phyloP scores from a whole-genome alignment of 2,113 vertebrate species.

The Dermatemys mawii region DNA sequence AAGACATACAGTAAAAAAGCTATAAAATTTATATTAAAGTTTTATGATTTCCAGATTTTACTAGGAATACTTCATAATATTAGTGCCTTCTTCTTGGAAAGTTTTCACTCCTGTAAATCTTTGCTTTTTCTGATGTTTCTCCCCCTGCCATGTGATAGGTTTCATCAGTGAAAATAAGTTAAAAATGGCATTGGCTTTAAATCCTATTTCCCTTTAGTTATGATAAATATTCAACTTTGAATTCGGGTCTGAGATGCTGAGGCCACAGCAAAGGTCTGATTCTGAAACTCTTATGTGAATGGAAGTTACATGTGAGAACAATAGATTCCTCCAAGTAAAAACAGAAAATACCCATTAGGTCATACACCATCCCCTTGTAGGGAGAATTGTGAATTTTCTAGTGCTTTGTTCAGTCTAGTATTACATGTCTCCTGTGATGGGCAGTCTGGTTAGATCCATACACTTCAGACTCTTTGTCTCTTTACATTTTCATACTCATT shows the following conservation, averaged over 20 bases:
- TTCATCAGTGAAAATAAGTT: not conserved
- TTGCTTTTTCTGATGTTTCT: not conserved
- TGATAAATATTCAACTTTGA: not conserved
- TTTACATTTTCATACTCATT: not conserved
- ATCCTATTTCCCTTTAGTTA: not conserved
- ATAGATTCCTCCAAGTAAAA: not conserved
- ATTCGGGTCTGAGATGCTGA: not conserved
- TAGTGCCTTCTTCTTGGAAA: not conserved
- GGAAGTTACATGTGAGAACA: not conserved
- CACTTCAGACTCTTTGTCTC: not conserved
- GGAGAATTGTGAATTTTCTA: not conserved
- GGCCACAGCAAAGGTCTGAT: not conserved
- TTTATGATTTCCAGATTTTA: not conserved
- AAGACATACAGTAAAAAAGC: not conserved
- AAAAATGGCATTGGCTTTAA: not conserved
- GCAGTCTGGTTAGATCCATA: not conserved
- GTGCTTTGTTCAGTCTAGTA: not conserved
- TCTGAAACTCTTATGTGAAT: not conserved
- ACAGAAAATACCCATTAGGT: not conserved
- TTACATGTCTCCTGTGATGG: not conserved
- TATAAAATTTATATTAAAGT: not conserved
- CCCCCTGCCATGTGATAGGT: not conserved
- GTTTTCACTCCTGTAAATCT: not conserved
- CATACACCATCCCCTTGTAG: not conserved
- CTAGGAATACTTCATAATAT: not conserved